phyloP scores from a whole-genome alignment of 1,140 invertebrate genomes.

The Luehdorfia chinensis region DNA sequence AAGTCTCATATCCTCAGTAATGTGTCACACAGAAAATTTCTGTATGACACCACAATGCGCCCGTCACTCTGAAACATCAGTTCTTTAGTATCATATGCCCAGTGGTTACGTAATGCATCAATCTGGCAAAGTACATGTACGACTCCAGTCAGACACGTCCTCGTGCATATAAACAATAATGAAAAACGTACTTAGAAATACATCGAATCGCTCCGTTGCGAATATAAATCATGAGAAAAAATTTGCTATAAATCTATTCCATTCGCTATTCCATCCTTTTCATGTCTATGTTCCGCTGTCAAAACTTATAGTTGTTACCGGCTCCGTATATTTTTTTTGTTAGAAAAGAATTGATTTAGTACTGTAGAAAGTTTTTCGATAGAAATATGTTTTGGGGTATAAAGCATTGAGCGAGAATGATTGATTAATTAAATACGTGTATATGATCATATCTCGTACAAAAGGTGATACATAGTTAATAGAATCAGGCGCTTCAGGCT shows the following conservation, averaged over 20 bases:
- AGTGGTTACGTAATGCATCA: too few relatives aligned
- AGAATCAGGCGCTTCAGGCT: too few relatives aligned
- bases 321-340: background rate
- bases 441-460: too few relatives aligned
- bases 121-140: too few relatives aligned
- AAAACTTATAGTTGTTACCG: slow-evolving; percentile 6
- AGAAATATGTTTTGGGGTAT: background rate
- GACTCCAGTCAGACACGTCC: background rate
- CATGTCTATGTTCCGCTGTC: slow-evolving; percentile 9
- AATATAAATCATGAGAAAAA: slow-evolving; percentile 8
- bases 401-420: background rate
- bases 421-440: too few relatives aligned
- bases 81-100: too few relatives aligned
- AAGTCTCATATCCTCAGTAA: too few relatives aligned
- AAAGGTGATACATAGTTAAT: too few relatives aligned
- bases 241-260: slow-evolving; percentile 10
- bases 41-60: too few relatives aligned
- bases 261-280: background rate
- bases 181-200: background rate
- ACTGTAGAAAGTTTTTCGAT: slow-evolving; percentile 4
- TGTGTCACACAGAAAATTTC: too few relatives aligned
- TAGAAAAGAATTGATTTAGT: slow-evolving; percentile 8
- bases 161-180: slow-evolving; percentile 2
- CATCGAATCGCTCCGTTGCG: background rate
- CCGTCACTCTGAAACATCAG: too few relatives aligned